Evolutionary conservation across 2,113 vertebrate genomes (phyloP).

Genomic region (Rhombomys opimus): DNA sequence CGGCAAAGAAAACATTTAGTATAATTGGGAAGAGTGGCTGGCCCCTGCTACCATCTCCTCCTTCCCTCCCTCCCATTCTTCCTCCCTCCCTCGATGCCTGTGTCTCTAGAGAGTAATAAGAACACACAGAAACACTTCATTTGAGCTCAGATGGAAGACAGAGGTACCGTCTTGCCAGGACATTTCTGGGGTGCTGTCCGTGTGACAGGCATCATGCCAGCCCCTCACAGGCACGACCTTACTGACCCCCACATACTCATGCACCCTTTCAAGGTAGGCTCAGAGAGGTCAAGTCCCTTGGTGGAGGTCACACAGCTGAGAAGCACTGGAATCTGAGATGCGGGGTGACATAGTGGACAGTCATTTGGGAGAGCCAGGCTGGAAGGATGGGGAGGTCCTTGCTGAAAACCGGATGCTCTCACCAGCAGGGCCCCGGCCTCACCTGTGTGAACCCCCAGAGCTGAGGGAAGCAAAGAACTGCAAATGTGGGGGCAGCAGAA

Average conservation of each 20-base stretch:
- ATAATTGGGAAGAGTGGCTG: background rate
- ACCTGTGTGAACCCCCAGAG: background rate
- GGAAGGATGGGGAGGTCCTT: background rate
- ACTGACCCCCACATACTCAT: background rate
- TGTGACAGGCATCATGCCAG: background rate
- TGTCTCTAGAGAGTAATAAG: background rate
- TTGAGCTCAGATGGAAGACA: background rate
- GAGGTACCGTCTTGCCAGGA: background rate
- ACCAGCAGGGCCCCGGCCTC: background rate
- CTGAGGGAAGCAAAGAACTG: background rate
- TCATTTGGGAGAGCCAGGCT: background rate
- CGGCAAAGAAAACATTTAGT: background rate
- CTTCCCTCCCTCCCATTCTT: background rate
- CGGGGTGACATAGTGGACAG: background rate
- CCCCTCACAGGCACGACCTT: background rate
- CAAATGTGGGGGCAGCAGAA: background rate
- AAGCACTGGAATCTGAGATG: background rate
- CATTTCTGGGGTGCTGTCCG: background rate
- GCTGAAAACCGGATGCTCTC: background rate
- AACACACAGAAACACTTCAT: background rate
- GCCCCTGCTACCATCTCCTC: background rate
- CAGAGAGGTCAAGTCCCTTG: constrained; percentile 21
- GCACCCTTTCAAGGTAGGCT: background rate
- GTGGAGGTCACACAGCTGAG: constrained; percentile 20
- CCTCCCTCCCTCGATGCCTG: background rate